These are phyloP conservation scores for Brienomyrus longianalis DNA, from an alignment of 2,113 vertebrate genomes.

Conservation along the genomic window DNA sequence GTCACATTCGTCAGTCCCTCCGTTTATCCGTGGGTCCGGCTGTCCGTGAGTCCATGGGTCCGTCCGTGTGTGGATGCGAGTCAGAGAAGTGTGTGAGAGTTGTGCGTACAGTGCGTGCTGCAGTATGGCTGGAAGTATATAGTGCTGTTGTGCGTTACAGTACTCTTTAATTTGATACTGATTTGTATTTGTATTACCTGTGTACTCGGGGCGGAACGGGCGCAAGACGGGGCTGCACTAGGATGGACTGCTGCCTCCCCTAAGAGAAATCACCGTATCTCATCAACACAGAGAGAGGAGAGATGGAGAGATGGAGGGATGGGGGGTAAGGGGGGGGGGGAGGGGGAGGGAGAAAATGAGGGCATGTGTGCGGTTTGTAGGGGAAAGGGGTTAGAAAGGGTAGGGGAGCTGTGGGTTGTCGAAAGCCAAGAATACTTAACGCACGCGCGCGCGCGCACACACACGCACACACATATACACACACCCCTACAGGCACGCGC, in stretches of 20 bases:
- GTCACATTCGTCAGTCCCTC: neutral
- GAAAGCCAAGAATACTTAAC: slow-evolving; percentile 12
- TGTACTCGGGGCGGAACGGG: slow-evolving; percentile 66
- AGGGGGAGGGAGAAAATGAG: slow-evolving; percentile 1
- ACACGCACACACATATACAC: slow-evolving; percentile 15
- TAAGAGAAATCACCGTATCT: slow-evolving; percentile 79
- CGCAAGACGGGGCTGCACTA: slow-evolving; percentile 72
- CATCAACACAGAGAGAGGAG: slow-evolving; percentile 58
- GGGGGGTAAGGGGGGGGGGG: slow-evolving; percentile 8
- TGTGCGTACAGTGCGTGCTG: slow-evolving; percentile 43
- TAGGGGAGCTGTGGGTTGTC: slow-evolving; percentile 23
- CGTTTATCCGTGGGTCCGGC: neutral
- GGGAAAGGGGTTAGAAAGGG: slow-evolving; percentile 32
- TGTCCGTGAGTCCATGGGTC: slow-evolving; percentile 1
- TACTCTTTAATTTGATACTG: slow-evolving; percentile 37
- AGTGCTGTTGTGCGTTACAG: slow-evolving; percentile 50
- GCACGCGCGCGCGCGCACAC: neutral
- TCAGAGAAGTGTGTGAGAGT: slow-evolving; percentile 41
- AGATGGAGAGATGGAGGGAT: slow-evolving; percentile 23
- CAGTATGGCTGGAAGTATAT: slow-evolving; percentile 45
- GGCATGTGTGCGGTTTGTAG: slow-evolving; percentile 30
- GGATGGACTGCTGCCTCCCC: slow-evolving; percentile 76
- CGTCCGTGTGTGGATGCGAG: slow-evolving; percentile 3
- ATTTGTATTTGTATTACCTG: slow-evolving; percentile 64
- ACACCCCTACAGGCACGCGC: neutral